Evolutionary conservation across 2,113 vertebrate species (phyloP).

Genomic region (Columbina picui): DNA sequence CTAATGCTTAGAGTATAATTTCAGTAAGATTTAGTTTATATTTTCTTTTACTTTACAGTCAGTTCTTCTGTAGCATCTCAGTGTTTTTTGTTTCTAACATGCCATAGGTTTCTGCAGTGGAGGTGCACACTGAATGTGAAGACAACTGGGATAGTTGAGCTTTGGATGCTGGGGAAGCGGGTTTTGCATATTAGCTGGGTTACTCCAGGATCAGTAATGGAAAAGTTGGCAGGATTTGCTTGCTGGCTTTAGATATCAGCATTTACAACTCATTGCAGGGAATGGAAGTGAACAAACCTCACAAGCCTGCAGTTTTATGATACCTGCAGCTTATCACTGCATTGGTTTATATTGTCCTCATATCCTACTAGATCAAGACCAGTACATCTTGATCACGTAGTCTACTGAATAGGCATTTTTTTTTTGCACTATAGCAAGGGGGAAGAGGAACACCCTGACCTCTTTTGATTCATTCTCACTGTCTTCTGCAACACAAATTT

Average conservation of each 20-base stretch:
- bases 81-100: neutral
- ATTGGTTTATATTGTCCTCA: neutral
- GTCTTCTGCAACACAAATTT: constrained; percentile 28
- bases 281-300: neutral
- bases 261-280: neutral
- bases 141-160: neutral
- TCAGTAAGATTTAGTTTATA: neutral
- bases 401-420: neutral
- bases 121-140: neutral
- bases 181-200: neutral
- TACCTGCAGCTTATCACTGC: neutral
- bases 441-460: neutral
- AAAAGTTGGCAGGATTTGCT: neutral
- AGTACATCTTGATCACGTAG: neutral
- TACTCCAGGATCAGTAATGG: neutral
- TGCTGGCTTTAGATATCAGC: neutral
- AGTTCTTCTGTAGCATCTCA: neutral
- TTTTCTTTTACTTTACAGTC: neutral
- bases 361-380: neutral
- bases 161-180: neutral
- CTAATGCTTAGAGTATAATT: neutral
- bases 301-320: neutral
- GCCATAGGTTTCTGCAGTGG: neutral
- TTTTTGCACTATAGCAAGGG: neutral
- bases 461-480: neutral